phyloP scores from a whole-genome alignment of 2,888 invertebrate genomes.

The Saturnia japonica region DNA sequence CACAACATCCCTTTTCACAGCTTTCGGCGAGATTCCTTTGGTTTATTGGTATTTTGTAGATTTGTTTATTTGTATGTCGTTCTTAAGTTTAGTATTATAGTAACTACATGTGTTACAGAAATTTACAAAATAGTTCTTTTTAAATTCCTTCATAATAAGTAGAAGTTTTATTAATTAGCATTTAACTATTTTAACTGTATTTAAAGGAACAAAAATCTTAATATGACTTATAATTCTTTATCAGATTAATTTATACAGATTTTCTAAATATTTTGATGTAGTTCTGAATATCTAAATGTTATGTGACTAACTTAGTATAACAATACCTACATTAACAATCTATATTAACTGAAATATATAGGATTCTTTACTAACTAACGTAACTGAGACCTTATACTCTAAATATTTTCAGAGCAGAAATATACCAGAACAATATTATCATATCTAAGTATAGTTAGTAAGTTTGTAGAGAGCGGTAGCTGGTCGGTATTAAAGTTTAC shows the following conservation, averaged over 20 bases:
- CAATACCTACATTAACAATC: no score
- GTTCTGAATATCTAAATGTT: no score
- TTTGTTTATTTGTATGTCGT: neutral
- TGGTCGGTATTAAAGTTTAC: slow-evolving; percentile 75
- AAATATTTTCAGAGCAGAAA: slow-evolving; percentile 39
- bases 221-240: no score
- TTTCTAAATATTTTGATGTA: no score
- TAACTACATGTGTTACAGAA: neutral
- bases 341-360: no score
- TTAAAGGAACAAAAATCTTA: no score
- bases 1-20: slow-evolving; percentile 72
- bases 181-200: neutral
- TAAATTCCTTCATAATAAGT: neutral
- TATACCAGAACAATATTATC: slow-evolving; percentile 29
- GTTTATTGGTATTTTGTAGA: slow-evolving; percentile 41
- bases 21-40: slow-evolving; percentile 57
- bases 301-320: no score
- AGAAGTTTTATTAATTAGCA: neutral
- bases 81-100: neutral
- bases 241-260: no score
- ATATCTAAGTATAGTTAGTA: slow-evolving; percentile 31
- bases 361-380: neutral
- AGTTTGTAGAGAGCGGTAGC: slow-evolving; percentile 57
- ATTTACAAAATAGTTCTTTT: neutral
- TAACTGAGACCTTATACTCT: slow-evolving; percentile 7